phyloP scores from a whole-genome alignment of 1,140 invertebrate genomes.

The Apis laboriosa region DNA sequence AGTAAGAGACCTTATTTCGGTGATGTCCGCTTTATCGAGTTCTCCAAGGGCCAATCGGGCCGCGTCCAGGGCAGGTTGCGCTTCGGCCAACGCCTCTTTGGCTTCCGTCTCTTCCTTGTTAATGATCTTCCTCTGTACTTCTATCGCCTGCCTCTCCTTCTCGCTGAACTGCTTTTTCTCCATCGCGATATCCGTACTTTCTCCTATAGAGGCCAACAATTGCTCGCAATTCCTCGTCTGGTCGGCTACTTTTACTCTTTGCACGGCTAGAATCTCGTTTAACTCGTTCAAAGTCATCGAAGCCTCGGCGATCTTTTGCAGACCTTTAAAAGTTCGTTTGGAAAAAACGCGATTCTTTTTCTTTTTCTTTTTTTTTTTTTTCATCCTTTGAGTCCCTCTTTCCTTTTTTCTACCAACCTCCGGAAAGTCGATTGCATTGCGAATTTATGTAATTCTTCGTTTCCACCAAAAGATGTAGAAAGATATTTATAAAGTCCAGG shows the following conservation, averaged over 20 bases:
- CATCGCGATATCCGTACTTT: slow-evolving; percentile 84
- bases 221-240: slow-evolving; percentile 89
- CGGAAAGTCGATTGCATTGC: slow-evolving; percentile 76
- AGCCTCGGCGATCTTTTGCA: slow-evolving; percentile 90
- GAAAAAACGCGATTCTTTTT: background rate
- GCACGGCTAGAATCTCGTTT: slow-evolving; percentile 88
- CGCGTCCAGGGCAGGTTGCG: slow-evolving; percentile 90
- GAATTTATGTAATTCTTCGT: slow-evolving; percentile 78
- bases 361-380: no score
- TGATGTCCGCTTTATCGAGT: slow-evolving; percentile 93
- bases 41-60: slow-evolving; percentile 89
- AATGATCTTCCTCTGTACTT: slow-evolving; percentile 89
- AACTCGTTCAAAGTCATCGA: slow-evolving; percentile 87
- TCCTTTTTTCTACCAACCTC: slow-evolving; percentile 61
- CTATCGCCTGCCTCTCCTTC: slow-evolving; percentile 89
- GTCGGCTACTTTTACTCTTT: slow-evolving; percentile 88
- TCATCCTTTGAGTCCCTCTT: no score
- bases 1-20: slow-evolving; percentile 87
- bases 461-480: slow-evolving; percentile 87
- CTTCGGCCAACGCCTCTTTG: slow-evolving; percentile 88
- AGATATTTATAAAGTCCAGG: slow-evolving; percentile 91
- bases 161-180: slow-evolving; percentile 89
- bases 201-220: slow-evolving; percentile 85
- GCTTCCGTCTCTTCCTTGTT: slow-evolving; percentile 90
- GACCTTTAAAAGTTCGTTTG: slow-evolving; percentile 75